phyloP scores from a whole-genome alignment of 2,797 vertebrate genomes.

The Liparis tanakae region DNA sequence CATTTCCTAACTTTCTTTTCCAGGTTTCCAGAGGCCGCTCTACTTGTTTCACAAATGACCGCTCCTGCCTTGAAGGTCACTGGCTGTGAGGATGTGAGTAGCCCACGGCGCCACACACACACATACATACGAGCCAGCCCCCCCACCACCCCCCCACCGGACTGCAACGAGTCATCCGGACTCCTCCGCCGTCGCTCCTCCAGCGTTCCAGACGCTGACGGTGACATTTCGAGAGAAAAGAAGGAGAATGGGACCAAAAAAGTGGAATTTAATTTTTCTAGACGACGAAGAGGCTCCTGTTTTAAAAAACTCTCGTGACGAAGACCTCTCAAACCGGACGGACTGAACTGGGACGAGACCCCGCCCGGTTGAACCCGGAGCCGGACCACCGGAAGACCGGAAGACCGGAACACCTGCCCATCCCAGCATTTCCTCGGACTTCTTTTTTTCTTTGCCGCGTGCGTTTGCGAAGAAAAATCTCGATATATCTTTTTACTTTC shows the following conservation, averaged over 20 bases:
- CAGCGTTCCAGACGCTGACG: slow-evolving; percentile 37
- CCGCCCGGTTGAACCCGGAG: slow-evolving; percentile 14
- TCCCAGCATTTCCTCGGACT: slow-evolving; percentile 50
- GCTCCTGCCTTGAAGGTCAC: slow-evolving; percentile 64
- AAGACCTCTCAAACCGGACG: slow-evolving; percentile 10
- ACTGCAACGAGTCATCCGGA: slow-evolving; percentile 45
- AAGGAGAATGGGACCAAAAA: slow-evolving; percentile 67
- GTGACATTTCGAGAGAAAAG: slow-evolving; percentile 32
- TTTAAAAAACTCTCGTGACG: slow-evolving; percentile 16
- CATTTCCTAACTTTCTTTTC: not conserved
- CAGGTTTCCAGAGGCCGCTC: slow-evolving; percentile 92
- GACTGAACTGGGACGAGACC: slow-evolving; percentile 22
- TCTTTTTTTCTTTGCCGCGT: slow-evolving; percentile 39
- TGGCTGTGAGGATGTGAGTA: slow-evolving; percentile 77
- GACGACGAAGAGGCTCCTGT: slow-evolving; percentile 26
- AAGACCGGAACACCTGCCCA: slow-evolving; percentile 37
- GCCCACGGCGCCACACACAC: slow-evolving; percentile 37
- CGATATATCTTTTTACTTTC: slow-evolving; percentile 52
- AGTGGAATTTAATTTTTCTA: slow-evolving; percentile 32
- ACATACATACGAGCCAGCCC: slow-evolving; percentile 44
- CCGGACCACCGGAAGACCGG: not conserved
- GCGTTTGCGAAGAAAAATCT: slow-evolving; percentile 37
- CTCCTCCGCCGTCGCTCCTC: slow-evolving; percentile 27
- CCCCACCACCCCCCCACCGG: slow-evolving; percentile 43
- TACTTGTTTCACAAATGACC: slow-evolving; percentile 90